A percentile compares a stretch with the other conserved stretches of the same genome.
These are phyloP conservation scores for Semnornis frantzii DNA, from an alignment of 2,113 vertebrate species.

Conservation along the genomic window DNA sequence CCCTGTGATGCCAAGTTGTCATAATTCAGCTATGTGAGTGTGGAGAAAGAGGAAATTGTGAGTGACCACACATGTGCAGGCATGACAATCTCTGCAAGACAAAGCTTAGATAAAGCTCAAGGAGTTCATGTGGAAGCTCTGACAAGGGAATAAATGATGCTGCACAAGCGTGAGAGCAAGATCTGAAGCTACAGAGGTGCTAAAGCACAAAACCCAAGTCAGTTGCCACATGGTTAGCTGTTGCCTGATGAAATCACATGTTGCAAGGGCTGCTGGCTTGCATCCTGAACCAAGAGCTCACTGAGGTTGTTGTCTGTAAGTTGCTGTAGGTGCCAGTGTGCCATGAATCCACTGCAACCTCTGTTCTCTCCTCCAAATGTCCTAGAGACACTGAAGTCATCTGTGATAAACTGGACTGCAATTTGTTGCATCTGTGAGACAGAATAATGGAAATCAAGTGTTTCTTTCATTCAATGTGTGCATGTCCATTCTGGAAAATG, in stretches of 20 bases:
- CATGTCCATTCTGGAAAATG: background rate
- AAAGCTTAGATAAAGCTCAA: background rate
- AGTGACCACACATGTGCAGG: background rate
- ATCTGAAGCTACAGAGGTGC: background rate
- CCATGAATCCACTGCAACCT: background rate
- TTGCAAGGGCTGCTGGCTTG: background rate
- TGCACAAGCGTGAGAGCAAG: background rate
- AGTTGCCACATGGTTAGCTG: background rate
- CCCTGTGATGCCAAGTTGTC: background rate
- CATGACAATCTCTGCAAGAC: background rate
- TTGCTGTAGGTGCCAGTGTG: accelerated
- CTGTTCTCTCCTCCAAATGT: background rate
- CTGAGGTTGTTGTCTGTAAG: background rate
- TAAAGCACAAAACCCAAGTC: background rate
- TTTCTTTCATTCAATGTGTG: background rate
- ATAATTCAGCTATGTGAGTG: accelerated
- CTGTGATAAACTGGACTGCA: background rate
- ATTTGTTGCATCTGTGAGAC: background rate
- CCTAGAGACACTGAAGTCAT: background rate
- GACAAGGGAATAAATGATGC: background rate
- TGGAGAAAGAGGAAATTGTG: background rate
- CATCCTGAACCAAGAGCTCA: accelerated
- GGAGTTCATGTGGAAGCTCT: background rate
- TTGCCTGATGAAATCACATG: background rate
- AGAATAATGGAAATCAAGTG: background rate